phyloP scores from a whole-genome alignment of 2,113 vertebrate genomes.

The Etia nguti region DNA sequence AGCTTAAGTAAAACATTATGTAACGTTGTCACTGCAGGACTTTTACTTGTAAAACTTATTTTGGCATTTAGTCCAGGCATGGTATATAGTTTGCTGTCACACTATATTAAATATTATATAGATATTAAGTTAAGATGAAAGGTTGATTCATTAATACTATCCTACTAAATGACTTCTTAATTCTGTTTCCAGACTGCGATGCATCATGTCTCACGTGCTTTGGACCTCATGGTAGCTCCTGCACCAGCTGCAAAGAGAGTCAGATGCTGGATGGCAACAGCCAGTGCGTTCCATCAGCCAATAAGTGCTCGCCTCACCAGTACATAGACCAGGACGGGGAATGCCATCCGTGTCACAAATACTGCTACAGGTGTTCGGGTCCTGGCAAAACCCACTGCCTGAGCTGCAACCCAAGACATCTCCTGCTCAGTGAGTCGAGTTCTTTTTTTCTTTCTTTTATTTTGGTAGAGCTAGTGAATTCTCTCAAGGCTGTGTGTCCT shows the following conservation, averaged over 20 bases:
- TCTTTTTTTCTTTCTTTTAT: not conserved
- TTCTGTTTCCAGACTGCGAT: conserved; percentile 75
- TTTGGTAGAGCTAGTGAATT: not conserved
- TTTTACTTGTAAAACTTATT: not conserved
- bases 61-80: not conserved
- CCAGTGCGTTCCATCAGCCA: conserved; percentile 55
- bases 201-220: conserved; percentile 76
- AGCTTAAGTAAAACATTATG: not conserved
- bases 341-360: conserved; percentile 81
- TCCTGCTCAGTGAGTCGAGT: conserved; percentile 81
- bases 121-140: not conserved
- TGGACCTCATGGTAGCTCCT: conserved; percentile 62
- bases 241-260: conserved; percentile 75
- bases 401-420: conserved; percentile 71
- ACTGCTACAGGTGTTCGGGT: conserved; percentile 81
- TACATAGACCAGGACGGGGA: conserved; percentile 65
- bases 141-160: not conserved
- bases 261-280: conserved; percentile 37
- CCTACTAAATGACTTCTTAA: not conserved
- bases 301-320: conserved; percentile 63
- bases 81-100: not conserved
- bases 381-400: conserved; percentile 76
- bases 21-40: not conserved
- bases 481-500: not conserved
- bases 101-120: not conserved